Conservation (phyloP, 2,797 vertebrate genomes). For the Pachyuromys duprasi region DNA sequence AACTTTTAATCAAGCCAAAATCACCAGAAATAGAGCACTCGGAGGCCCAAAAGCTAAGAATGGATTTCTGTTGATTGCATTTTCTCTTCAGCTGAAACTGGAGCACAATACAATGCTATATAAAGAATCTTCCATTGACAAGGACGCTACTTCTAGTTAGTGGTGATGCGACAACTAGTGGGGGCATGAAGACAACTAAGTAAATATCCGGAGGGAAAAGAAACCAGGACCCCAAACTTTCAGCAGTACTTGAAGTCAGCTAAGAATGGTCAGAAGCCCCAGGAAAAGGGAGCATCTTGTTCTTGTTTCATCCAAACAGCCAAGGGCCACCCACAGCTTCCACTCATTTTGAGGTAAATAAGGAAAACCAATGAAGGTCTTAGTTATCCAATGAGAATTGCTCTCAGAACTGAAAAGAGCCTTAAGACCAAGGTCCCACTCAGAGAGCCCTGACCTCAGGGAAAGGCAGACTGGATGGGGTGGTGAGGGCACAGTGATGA, state of each 20-base stretch:
- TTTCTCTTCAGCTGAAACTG: neutral
- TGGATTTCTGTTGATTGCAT: neutral
- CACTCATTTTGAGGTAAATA: neutral
- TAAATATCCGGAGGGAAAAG: neutral
- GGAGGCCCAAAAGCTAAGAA: neutral
- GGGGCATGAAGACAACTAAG: neutral
- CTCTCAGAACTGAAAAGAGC: conserved; percentile 27
- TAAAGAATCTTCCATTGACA: neutral
- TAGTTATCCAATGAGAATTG: conserved; percentile 3
- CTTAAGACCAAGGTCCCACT: neutral
- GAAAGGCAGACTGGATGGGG: neutral
- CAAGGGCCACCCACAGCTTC: neutral
- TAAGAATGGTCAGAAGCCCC: neutral
- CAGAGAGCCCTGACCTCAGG: neutral
- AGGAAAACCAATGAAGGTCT: neutral
- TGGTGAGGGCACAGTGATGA: neutral
- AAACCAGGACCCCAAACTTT: neutral
- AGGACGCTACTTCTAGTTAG: neutral
- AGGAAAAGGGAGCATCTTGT: neutral
- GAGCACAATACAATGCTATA: neutral
- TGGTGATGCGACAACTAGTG: neutral
- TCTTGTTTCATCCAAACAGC: neutral
- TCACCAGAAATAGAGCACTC: neutral
- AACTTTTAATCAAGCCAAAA: conserved; percentile 10
- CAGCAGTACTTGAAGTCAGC: neutral